Percentiles rank a stretch among this genome's conserved stretches.
Conservation (phyloP, 1,140 invertebrate genomes). For the Aphis craccivora region DNA sequence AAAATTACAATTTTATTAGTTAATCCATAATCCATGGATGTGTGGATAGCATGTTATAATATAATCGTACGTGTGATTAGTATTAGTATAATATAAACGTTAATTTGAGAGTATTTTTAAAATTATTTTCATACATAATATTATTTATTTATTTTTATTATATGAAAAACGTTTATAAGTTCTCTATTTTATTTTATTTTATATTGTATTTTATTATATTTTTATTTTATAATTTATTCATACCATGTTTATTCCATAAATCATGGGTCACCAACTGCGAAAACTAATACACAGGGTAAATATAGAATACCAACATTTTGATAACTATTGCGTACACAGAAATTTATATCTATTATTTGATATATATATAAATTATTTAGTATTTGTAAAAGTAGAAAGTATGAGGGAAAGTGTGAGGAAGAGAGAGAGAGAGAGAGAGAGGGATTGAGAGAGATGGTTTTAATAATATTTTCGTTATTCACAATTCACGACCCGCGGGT, state of each 20-base stretch:
- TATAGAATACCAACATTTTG: neutral
- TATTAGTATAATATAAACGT: slow-evolving; percentile 6
- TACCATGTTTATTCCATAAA: neutral
- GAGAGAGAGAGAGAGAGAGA: too few species aligned
- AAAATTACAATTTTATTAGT: neutral
- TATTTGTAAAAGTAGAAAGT: neutral
- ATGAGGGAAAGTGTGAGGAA: too few species aligned
- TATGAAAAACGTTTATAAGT: neutral
- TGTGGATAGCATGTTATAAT: neutral
- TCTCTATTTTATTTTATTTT: neutral
- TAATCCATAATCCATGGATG: neutral
- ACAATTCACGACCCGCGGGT: neutral
- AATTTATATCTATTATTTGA: neutral
- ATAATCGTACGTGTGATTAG: too few species aligned
- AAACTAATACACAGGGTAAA: neutral
- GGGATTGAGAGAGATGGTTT: neutral
- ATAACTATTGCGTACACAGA: neutral
- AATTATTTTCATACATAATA: neutral
- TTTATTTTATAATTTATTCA: neutral
- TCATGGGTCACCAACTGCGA: neutral
- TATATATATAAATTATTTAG: neutral
- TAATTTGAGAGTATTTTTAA: neutral
- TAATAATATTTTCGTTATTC: slow-evolving; percentile 30
- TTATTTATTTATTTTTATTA: neutral
- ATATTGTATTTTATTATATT: neutral